Evolutionary conservation across 2,888 invertebrate genomes (phyloP), one percentile per base, ranked within the genome.

Genomic region (Nysson spinosus): DNA sequence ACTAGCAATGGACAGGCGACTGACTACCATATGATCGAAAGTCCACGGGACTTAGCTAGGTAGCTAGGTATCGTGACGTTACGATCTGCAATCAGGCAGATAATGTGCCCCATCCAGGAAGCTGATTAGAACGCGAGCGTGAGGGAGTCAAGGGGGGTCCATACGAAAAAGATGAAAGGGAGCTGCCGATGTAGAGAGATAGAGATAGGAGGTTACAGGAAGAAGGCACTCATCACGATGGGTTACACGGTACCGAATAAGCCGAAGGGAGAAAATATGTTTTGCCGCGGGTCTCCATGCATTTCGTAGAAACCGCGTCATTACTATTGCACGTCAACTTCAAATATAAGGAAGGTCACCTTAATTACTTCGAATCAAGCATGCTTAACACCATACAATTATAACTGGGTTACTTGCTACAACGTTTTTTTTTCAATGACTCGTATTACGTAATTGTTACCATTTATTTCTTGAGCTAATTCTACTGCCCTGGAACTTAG

Each of bases 41-140:
- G 54, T 51, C 49, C 42, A n/a, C n/a, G 54, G 55, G 68, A 52
- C 60, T 56, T 61, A 65, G 69, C 75, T 76, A 71, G 77, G 77
- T 61, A 65, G 69, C 75, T 76, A 71, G 77, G 77, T 78, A 80
- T 80, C 80, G 77, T 72, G 77, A 73, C 70, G 81, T 77, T 80
- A 78, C 73, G 75, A 80, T 80, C 75, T 70, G 67, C 79, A 81
- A 83, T 83, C 82, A 81, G 78, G 76, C 79, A 79, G 80, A 83
- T 85, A 83, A 83, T 80, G 72, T 81, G 76, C 80, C 81, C 82
- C 83, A 82, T 83, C 76, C 80, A 83, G 84, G 83, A 84, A 83
- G 81, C 77, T 79, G 79, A 83, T 83, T 83, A 80, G 77, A 76
- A 72, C 54, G 60, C 68, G 78, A 68, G 78, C 74, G 72, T 62